Base-by-base conservation (phyloP, 2,888 invertebrate genomes). In the Lasioglossum pauxillum region DNA sequence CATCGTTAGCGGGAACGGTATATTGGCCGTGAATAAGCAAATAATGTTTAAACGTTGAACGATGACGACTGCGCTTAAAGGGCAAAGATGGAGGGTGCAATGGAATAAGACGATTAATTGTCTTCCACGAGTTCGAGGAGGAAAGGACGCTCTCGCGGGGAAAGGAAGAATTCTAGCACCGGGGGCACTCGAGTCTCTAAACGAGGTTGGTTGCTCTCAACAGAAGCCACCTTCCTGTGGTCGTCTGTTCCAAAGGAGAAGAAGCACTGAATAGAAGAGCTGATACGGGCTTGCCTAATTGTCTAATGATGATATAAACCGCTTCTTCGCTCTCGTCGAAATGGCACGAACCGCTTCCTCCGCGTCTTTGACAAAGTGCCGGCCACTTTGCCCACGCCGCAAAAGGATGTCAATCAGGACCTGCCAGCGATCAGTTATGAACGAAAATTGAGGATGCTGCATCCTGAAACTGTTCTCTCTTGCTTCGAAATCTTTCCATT, bases 241-340 rank as follows among this genome's bases (percentile, higher is more conserved):
- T 83, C 77, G 83, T 83, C 83, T 84, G 74, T 53, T 46, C 64
- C 49, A 69, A 79, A 75, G 72, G 75, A 78, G 78, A 78, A 38
- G 84, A 78, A 78, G 71, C 84, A 60, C 35, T 64, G 75, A 78
- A 78, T 75, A 72, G 75, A 74, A 57, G 69, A 84, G 76, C 76
- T 53, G 75, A 46, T 75, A 72, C 64, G 35, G 46, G 75, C 57
- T 71, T 75, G 84, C 84, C 84, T 85, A 84, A 86, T 86, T 86
- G 84, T 77, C 85, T 78, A 75, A 75, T 79, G 84, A 84, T 86
- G 78, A 86, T 79, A 84, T 84, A 84, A 86, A 86, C 84, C 85
- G 73, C 83, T 73, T 41, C 73, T 69, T 57, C 41, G 64, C 41
- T 75, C 77, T 49, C 60, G 71, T 46, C 53, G 78, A 75, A 78